Percentiles rank a stretch among this genome's conserved stretches.
These are phyloP conservation scores for cat (Felis catus) DNA, from an alignment of 2,113 vertebrate genomes.

Conservation along the genomic window DNA sequence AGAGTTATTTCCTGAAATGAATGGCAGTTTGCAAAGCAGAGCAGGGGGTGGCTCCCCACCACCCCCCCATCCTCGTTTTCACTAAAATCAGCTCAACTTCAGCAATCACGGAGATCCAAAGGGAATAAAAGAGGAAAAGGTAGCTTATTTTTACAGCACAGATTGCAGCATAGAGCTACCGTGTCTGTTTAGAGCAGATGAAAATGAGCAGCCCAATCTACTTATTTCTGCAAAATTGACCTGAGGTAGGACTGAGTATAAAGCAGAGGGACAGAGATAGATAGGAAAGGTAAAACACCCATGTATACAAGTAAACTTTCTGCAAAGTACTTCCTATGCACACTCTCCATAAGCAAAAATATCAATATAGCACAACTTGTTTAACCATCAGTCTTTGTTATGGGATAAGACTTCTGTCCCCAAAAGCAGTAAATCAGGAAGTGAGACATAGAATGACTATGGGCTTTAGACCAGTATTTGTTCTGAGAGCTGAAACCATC, in stretches of 20 bases:
- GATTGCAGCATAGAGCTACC: neutral
- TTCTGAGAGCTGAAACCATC: slow-evolving; percentile 21
- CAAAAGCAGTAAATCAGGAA: neutral
- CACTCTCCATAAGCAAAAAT: neutral
- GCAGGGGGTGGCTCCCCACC: neutral
- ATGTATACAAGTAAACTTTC: neutral
- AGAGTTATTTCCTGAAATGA: slow-evolving; percentile 71
- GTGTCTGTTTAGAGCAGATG: neutral
- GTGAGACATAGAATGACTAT: neutral
- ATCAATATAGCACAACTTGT: neutral
- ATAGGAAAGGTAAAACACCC: neutral
- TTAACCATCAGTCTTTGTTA: slow-evolving; percentile 46
- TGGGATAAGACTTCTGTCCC: neutral
- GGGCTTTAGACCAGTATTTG: neutral
- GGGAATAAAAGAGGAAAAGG: neutral
- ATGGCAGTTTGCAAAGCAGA: slow-evolving; percentile 69
- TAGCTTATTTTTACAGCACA: neutral
- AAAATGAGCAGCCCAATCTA: neutral
- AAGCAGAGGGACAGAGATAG: neutral
- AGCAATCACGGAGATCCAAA: neutral
- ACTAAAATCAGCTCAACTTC: slow-evolving; percentile 26
- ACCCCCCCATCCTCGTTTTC: neutral
- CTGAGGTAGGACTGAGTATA: neutral
- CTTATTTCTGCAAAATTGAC: neutral
- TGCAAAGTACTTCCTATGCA: neutral